phyloP scores from a whole-genome alignment of 1,140 invertebrate species.

The Leptestheria dahalacensis region DNA sequence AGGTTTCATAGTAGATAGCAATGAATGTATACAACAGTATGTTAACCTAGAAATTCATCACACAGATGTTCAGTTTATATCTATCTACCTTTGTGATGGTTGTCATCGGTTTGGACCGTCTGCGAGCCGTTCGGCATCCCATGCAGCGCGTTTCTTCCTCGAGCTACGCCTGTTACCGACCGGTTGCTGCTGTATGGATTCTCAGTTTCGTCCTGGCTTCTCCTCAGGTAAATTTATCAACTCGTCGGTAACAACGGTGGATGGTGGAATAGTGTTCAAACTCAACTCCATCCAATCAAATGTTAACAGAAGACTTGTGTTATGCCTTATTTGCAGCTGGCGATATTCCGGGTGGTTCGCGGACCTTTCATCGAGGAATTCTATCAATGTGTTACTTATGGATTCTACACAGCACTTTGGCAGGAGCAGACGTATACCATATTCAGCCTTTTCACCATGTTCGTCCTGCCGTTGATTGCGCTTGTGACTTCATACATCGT shows the following conservation, averaged over 20 bases:
- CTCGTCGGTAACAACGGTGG: too few relatives aligned
- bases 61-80: slow-evolving; percentile 56
- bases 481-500: slow-evolving; percentile 44
- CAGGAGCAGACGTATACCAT: slow-evolving; percentile 64
- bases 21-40: not conserved
- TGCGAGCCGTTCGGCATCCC: slow-evolving; percentile 58
- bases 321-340: slow-evolving; percentile 32
- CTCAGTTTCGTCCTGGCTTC: slow-evolving; percentile 52
- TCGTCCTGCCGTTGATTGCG: slow-evolving; percentile 18
- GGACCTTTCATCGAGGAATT: slow-evolving; percentile 67
- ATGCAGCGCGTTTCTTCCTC: slow-evolving; percentile 38
- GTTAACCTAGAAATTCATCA: not conserved
- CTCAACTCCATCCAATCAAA: not conserved
- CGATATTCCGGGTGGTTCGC: slow-evolving; percentile 53
- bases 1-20: not conserved
- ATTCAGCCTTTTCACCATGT: slow-evolving; percentile 55
- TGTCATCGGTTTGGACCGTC: slow-evolving; percentile 48
- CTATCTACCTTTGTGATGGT: slow-evolving; percentile 70
- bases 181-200: slow-evolving; percentile 47
- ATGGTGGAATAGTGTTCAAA: not conserved
- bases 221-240: slow-evolving; percentile 47
- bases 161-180: slow-evolving; percentile 34
- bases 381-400: slow-evolving; percentile 68
- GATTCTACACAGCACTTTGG: slow-evolving; percentile 57
- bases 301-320: not conserved